These are phyloP conservation scores for Crypturellus tataupa DNA, from an alignment of 2,797 vertebrate genomes.

Conservation along the genomic window DNA sequence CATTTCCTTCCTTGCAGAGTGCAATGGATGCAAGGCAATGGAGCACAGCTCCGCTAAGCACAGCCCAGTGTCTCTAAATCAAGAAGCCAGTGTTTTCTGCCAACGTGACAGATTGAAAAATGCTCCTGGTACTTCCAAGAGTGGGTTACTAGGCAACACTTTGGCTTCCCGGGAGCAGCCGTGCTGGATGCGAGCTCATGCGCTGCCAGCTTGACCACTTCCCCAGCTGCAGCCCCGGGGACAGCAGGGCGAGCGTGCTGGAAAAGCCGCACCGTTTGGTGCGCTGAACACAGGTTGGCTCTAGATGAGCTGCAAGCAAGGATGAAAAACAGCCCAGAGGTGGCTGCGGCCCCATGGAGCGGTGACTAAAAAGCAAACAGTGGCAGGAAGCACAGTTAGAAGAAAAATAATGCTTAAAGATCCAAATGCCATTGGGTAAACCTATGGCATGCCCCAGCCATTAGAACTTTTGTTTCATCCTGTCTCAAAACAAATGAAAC, in stretches of 20 bases:
- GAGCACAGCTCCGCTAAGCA: constrained; percentile 17
- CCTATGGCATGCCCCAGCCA: neutral
- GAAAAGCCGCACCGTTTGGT: neutral
- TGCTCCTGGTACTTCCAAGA: constrained; percentile 70
- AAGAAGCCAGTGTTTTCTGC: constrained; percentile 60
- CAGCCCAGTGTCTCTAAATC: constrained; percentile 69
- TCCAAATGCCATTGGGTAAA: neutral
- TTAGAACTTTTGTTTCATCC: neutral
- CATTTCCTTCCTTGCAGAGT: neutral
- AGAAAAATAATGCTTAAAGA: neutral
- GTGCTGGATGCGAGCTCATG: constrained; percentile 62
- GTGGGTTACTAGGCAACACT: constrained; percentile 75
- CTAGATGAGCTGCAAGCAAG: neutral
- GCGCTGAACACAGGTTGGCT: neutral
- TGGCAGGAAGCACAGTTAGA: fast-evolving
- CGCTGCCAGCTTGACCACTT: constrained; percentile 44
- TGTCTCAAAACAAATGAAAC: neutral
- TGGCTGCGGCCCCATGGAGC: fast-evolving
- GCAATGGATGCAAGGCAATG: constrained; percentile 44
- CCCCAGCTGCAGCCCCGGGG: constrained; percentile 45
- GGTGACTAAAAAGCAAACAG: neutral
- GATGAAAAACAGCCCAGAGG: neutral
- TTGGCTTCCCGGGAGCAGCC: constrained; percentile 71
- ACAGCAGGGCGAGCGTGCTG: neutral
- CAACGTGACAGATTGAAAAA: constrained; percentile 74